Base-by-base conservation (phyloP, 2,113 vertebrate species). In the Prochilodus magdalenae region DNA sequence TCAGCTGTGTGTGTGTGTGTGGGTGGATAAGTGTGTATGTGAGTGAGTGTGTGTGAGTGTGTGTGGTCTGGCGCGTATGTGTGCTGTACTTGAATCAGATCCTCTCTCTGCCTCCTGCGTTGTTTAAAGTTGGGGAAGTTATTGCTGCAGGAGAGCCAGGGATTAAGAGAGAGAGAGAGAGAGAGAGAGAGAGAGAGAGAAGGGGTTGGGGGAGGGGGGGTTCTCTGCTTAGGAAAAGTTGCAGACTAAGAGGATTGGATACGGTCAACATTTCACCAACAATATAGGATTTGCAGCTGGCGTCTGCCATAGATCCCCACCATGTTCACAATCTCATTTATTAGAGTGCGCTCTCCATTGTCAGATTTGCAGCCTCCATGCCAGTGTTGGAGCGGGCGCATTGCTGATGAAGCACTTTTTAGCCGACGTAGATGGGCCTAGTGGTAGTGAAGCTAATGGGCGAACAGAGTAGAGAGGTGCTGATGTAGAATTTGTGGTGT, bases 191-290 rank as follows among this genome's bases (percentile, higher is more conserved):
- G 57, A 60, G 57, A 67, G 26, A 60, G 55, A 51, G 16, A 85
- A n/a, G n/a, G n/a, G n/a, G n/a, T n/a, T n/a, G n/a, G n/a, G n/a
- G n/a, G n/a, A n/a, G n/a, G n/a, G n/a, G n/a, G n/a, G n/a, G n/a
- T 51, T 27, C 73, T 79, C 27, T 79, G 29, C 30, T 85, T 73
- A 67, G 75, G 78, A 36, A 85, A 89, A 83, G 78, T 74, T 91
- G 87, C 85, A 86, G 73, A 87, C 83, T 86, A 75, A 85, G 82
- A 86, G 81, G 77, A 85, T 84, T 83, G 80, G 82, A 86, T 65
- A 47, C 6, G 66, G 79, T 75, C 76, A 77, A 83, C 63, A 69
- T 87, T 87, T 88, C 74, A 73, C 83, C 87, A 75, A 84, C 70
- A 80, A 77, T 79, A 86, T 77, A 86, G 74, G 78, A 87, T 89